Base-by-base conservation (phyloP, 2,797 vertebrate genomes). In the Coregonus suidteri region DNA sequence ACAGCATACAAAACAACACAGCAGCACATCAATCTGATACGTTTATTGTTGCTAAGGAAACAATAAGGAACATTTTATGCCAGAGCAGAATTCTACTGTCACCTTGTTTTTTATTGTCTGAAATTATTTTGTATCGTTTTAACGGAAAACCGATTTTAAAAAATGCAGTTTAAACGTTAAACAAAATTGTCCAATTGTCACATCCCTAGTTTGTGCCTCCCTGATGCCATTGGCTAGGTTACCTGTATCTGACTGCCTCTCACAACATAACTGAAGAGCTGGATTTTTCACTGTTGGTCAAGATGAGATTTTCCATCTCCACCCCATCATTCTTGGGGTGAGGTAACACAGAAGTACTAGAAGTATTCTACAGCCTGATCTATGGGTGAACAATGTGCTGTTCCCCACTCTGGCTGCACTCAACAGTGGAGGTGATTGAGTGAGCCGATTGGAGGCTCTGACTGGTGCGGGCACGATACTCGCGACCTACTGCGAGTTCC, bases 381-480 rank as follows among this genome's bases (percentile, higher is more conserved):
- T 15, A 31, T 34, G 5, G 31, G 66, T 35, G 66, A 34, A 68
- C 14, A 35, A 37, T 5, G 4, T 68, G 51, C 75, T 41, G 74
- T 78, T 74, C 18, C 71, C 71, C 41, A 15, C 72, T 79, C 67
- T 74, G 14, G 51, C 77, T 77, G 77, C 76, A 75, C 75, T 72
- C 75, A 77, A 64, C 56, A 35, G 3, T 35, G 65, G 9, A 47
- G 15, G 18, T 70, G 68, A 70, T 70, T 37, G 68, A 70, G 68
- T 11, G 68, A 70, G 68, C 35, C 16, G 18, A 70, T 47, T 41
- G 41, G 68, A 70, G 18, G 18, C 37, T 47, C 18, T 20, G 68
- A 70, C 68, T 5, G 41, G 37, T 25, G 6, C 18, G 0, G 68
- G 68, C 30, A 37, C 31, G 3, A 35, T 30, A 2, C 31, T 16